A percentile compares a stretch with the other conserved stretches of the same genome.
phyloP scores from a whole-genome alignment of 2,888 invertebrate genomes.

The Chymomyza procnemis region DNA sequence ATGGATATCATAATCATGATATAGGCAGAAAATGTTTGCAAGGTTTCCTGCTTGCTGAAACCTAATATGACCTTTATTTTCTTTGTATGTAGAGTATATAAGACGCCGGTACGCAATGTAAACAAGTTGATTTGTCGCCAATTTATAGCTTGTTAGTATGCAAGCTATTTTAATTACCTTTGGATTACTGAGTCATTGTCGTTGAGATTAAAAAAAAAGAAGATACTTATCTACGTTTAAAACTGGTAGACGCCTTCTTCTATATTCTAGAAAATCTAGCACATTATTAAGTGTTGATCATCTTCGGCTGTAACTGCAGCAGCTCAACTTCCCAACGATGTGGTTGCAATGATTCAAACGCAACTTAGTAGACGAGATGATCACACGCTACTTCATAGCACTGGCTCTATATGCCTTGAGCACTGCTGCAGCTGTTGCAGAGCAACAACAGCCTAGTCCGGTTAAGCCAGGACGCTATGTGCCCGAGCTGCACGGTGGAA shows the following conservation, averaged over 20 bases:
- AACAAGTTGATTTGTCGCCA: conserved; percentile 42
- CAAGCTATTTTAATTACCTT: conserved; percentile 50
- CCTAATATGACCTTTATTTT: no score
- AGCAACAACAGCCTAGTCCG: neutral
- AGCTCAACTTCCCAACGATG: conserved; percentile 52
- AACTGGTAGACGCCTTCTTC: conserved; percentile 41
- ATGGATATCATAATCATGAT: no score
- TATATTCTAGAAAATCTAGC: conserved; percentile 40
- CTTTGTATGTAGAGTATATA: neutral
- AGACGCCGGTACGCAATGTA: conserved; percentile 18
- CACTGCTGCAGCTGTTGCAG: conserved; percentile 4
- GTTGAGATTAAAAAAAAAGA: conserved; percentile 25
- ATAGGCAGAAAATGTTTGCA: no score
- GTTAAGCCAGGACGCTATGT: conserved; percentile 61
- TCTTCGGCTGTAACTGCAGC: conserved; percentile 11
- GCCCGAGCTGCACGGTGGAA: conserved; percentile 70
- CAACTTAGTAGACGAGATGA: conserved; percentile 47
- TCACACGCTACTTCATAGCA: conserved; percentile 30
- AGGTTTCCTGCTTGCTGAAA: no score
- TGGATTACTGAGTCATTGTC: conserved; percentile 16
- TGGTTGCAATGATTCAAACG: conserved; percentile 44
- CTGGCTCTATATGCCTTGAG: conserved; percentile 6
- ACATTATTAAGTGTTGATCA: conserved; percentile 36
- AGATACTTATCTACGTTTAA: conserved; percentile 17
- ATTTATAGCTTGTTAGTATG: conserved; percentile 58